Evolutionary conservation across 2,797 vertebrate genomes (phyloP).

Genomic region (Luscinia megarhynchos): DNA sequence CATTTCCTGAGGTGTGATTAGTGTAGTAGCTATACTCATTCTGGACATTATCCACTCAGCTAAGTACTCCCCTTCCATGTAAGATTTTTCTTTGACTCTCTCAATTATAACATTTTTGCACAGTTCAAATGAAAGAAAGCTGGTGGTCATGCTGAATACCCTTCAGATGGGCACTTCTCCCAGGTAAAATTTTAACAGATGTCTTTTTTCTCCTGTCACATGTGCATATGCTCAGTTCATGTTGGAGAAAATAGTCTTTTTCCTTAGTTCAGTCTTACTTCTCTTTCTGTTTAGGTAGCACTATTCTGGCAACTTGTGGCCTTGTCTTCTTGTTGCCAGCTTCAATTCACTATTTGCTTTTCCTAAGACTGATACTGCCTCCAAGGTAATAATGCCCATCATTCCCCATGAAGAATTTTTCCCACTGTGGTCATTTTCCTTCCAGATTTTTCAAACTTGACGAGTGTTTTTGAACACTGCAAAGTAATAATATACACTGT

Average conservation of each 20-base stretch:
- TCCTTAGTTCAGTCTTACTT: neutral
- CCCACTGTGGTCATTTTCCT: neutral
- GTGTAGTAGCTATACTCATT: neutral
- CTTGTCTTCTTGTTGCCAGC: neutral
- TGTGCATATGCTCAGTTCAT: neutral
- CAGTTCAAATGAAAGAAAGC: neutral
- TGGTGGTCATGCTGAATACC: neutral
- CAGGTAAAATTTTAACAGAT: neutral
- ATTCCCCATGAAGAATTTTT: neutral
- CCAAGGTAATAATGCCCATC: neutral
- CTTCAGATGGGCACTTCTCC: neutral
- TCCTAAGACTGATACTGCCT: neutral
- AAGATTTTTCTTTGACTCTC: neutral
- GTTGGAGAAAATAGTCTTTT: neutral
- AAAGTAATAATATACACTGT: neutral
- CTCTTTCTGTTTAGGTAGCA: neutral
- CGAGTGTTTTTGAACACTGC: neutral
- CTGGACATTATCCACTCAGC: neutral
- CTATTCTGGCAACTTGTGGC: neutral
- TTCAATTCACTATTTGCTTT: conserved; percentile 13
- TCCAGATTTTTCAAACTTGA: neutral
- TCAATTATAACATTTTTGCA: neutral
- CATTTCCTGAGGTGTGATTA: neutral
- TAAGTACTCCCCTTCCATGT: neutral
- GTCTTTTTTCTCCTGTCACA: neutral